Evolutionary conservation across 1,140 invertebrate genomes (phyloP), one percentile per base, ranked within the genome.

Genomic region (Pogonomyrmex barbatus): DNA sequence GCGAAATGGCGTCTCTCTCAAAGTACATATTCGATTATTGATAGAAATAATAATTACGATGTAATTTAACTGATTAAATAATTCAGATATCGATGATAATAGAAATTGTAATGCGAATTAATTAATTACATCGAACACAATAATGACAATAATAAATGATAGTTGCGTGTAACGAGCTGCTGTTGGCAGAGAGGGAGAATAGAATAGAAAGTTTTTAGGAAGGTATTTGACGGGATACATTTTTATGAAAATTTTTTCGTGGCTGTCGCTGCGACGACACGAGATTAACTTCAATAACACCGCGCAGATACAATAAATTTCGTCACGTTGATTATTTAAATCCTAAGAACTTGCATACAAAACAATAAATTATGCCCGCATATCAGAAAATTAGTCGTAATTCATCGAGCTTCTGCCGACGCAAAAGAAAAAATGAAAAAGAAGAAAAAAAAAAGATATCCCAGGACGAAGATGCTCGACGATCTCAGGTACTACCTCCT

Each of bases 401-500:
- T 75, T 62, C 36, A 73, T 83, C 30, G 17, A 36, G 9, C 30
- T 8, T 60, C 17, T 10, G 33, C 12, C 8, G 39, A 52, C 14
- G 45, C 4, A 45, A 58, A 24, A 10, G 14, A 39, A 62, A 68
- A 30, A 45, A 58, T 14, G 14, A 39, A 62, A 68, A 30, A 73
- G 4, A 45, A 24, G 24, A 30, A 36, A 50, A 30, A 50, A 30
- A 47, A 30, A 17, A 50, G 17, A 79, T 12, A 73, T 33, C 45
- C 14, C 39, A 14, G n/a, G 42, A 60, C n/a, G 42, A 62, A 42
- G 10, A 1, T n/a, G 24, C 39, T 45, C 12, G 54, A 47, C 45
- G 67, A 75, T 73, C 68, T 60, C 79, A 83, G 68, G 56, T 83
- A 83, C 45, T 24, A 24, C 39, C 68, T 50, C 33, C 17, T 30